These are phyloP conservation scores for Meliscaeva auricollis DNA, from an alignment of 2,888 invertebrate species.

Conservation along the genomic window DNA sequence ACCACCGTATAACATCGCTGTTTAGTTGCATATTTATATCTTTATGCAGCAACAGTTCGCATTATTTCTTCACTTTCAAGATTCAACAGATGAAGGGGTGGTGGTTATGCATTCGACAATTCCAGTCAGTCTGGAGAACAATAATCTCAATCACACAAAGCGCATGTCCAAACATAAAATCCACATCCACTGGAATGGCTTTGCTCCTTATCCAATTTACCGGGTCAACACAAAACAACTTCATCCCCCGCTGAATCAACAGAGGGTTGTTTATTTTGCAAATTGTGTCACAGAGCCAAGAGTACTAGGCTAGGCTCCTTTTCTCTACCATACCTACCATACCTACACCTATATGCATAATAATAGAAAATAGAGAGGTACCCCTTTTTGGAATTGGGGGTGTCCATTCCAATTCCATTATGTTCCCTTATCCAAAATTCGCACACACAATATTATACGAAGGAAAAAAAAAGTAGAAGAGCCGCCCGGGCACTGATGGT, in stretches of 20 bases:
- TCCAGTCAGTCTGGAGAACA: slow-evolving; percentile 17
- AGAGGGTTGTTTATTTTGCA: slow-evolving; percentile 74
- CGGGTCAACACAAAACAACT: slow-evolving; percentile 58
- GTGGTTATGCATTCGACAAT: not conserved
- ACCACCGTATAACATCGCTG: slow-evolving; percentile 23
- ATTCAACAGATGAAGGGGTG: slow-evolving; percentile 71
- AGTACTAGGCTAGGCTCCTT: slow-evolving; percentile 5
- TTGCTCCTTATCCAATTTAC: slow-evolving; percentile 66
- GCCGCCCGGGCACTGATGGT: slow-evolving; percentile 69
- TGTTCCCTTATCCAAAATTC: slow-evolving; percentile 64
- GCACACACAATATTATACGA: slow-evolving; percentile 15
- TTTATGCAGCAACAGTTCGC: slow-evolving; percentile 60
- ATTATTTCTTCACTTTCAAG: not conserved
- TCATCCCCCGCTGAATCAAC: slow-evolving; percentile 69
- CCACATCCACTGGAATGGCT: not conserved
- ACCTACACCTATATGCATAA: not conserved
- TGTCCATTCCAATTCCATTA: slow-evolving; percentile 44
- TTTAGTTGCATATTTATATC: slow-evolving; percentile 11
- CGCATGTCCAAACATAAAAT: slow-evolving; percentile 41
- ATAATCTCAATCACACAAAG: not conserved
- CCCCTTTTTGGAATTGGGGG: slow-evolving; percentile 36
- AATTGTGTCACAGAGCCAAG: slow-evolving; percentile 68
- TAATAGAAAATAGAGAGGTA: not conserved
- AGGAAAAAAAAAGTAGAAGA: slow-evolving; percentile 26
- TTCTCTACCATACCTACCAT: not conserved